Base-by-base conservation (phyloP, 2,888 invertebrate genomes). In the Limenitis camilla region DNA sequence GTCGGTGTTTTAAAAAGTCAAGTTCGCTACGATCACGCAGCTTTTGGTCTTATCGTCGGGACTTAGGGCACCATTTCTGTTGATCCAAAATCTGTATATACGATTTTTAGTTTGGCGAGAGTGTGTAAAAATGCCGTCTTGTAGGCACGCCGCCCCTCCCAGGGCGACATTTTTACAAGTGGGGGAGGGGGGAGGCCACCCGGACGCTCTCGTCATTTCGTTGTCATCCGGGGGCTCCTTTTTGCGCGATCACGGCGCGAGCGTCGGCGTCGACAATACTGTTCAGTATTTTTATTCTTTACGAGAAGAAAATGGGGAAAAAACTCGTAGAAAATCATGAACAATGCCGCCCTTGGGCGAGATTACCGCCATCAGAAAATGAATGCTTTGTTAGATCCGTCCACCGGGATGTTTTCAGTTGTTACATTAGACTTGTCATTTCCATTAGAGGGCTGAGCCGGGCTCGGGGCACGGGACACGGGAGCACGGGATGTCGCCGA, bases 321-420 rank as follows among this genome's bases (percentile, higher is more conserved):
- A 72, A 66, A 76, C 61, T 69, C 71, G 73, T 65, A 81, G 82
- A 78, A 81, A 83, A 83, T 81, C 74, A 79, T 76, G 85, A 85
- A 86, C 86, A 86, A 87, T 85, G 73, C 74, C 74, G 80, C 83
- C 85, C 86, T 81, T 79, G 80, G 85, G 80, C 81, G 81, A 80
- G 81, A 85, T 86, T 83, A 83, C 85, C 84, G 86, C 85, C 86
- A 81, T 84, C 86, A 76, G 81, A 78, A 83, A 85, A 87, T 85
- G 86, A 85, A 81, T 72, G 86, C 85, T 86, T 87, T 86, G 86
- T 86, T 80, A 78, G 75, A 70, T 75, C 69, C 78, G 75, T 72
- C 72, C 78, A 70, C 70, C 74, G 77, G 76, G 73, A 80, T 79
- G 81, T 80, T 80, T 78, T 76, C 80, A 78, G 81, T 81, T 75